Evolutionary conservation across 2,797 vertebrate species (phyloP).

Genomic region (Acropternis orthonyx): DNA sequence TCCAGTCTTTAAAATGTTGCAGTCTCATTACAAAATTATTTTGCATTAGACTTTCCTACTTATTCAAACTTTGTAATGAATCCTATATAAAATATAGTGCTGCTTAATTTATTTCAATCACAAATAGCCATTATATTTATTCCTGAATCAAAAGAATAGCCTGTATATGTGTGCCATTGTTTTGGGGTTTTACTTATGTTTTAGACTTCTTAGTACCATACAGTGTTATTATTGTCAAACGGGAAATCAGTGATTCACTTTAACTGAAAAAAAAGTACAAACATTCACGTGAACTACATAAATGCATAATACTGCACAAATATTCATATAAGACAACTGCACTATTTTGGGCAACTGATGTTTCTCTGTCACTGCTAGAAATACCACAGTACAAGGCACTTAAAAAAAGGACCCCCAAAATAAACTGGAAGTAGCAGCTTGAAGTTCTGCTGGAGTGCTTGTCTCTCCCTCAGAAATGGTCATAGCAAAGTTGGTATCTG

Average conservation of each 20-base stretch:
- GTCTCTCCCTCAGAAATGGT: constrained; percentile 43
- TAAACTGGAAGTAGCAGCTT: constrained; percentile 51
- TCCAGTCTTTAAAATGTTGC: background rate
- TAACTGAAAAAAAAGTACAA: background rate
- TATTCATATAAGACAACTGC: background rate
- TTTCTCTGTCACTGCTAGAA: background rate
- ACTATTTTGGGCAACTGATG: background rate
- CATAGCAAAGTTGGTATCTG: constrained; percentile 58
- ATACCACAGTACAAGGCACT: background rate
- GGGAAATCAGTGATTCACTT: background rate
- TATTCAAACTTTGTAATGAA: background rate
- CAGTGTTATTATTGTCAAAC: background rate
- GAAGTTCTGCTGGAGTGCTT: constrained; percentile 55
- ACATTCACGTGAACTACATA: background rate
- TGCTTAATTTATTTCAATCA: background rate
- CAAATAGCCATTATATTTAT: background rate
- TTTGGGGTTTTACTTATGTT: background rate
- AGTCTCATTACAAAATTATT: background rate
- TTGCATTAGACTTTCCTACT: background rate
- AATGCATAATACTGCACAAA: background rate
- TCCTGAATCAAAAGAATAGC: background rate
- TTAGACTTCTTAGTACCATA: background rate
- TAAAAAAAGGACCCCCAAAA: constrained; percentile 23
- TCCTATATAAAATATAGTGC: background rate
- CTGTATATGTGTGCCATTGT: background rate